Evolutionary conservation across 1,140 invertebrate species (phyloP).

Genomic region (Drosophila tropicalis): DNA sequence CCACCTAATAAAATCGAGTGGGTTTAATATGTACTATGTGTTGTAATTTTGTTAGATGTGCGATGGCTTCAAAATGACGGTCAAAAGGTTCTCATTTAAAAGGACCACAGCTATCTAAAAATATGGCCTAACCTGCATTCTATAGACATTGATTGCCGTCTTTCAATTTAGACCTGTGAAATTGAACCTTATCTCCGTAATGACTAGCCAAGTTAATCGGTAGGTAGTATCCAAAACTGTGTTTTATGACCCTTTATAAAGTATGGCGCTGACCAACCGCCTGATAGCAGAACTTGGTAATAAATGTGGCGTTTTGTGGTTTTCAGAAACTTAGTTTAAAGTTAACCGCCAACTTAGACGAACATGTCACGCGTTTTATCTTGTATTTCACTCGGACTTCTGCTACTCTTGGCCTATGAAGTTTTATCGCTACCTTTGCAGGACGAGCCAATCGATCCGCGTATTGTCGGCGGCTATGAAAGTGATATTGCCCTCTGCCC

Average conservation of each 20-base stretch:
- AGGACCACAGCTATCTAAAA: too few relatives aligned
- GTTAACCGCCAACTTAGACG: not conserved
- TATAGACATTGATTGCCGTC: too few relatives aligned
- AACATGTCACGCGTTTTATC: constrained; percentile 47
- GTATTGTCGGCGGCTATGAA: constrained; percentile 69
- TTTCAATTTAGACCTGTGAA: too few relatives aligned
- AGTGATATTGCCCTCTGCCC: constrained; percentile 52
- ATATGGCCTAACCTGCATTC: too few relatives aligned
- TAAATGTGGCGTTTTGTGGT: not conserved
- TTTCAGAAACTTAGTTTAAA: constrained; percentile 31
- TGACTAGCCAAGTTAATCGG: constrained; percentile 31
- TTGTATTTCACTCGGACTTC: constrained; percentile 10
- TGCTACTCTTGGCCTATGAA: constrained; percentile 5
- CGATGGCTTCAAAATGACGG: too few relatives aligned
- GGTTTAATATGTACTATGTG: too few relatives aligned
- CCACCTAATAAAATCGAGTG: constrained; percentile 28
- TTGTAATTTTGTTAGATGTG: too few relatives aligned
- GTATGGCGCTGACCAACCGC: constrained; percentile 25
- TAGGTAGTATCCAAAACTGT: constrained; percentile 42
- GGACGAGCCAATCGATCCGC: constrained; percentile 34
- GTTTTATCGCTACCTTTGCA: constrained; percentile 39
- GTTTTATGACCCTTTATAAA: constrained; percentile 45
- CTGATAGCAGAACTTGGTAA: constrained; percentile 39
- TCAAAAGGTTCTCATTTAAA: too few relatives aligned
- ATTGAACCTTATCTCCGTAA: not conserved